phyloP scores from a whole-genome alignment of 2,113 vertebrate genomes.

The crab-eating macaque (Macaca fascicularis) region DNA sequence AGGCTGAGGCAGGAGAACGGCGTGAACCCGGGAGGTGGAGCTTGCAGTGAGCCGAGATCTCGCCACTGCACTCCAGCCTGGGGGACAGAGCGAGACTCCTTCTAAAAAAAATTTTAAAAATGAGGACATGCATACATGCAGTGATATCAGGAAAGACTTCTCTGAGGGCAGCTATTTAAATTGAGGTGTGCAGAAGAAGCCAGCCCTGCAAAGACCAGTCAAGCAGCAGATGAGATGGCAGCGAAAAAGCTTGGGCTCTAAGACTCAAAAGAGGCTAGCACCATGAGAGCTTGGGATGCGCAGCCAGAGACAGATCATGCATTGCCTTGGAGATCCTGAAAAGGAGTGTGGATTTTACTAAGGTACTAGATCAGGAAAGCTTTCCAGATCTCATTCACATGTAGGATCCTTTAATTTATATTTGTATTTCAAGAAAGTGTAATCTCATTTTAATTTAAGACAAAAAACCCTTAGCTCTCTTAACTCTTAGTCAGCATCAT shows the following conservation, averaged over 20 bases:
- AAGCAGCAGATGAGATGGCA: not conserved
- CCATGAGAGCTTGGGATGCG: no score
- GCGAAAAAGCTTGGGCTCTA: not conserved
- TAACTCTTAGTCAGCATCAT: not conserved
- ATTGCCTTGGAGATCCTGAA: not conserved
- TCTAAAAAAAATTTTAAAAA: no score
- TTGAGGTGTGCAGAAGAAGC: not conserved
- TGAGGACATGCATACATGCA: not conserved
- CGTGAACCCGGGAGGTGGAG: no score
- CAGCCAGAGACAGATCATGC: not conserved
- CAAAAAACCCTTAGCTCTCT: not conserved
- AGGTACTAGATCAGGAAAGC: not conserved
- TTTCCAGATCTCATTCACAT: not conserved
- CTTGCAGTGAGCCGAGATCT: no score
- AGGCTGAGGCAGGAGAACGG: no score
- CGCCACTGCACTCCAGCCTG: no score
- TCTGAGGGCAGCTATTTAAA: not conserved
- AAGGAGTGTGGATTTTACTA: not conserved
- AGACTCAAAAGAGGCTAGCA: not conserved
- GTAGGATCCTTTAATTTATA: not conserved
- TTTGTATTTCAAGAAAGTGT: slow-evolving; percentile 16
- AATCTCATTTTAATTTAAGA: not conserved
- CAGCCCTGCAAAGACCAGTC: not conserved
- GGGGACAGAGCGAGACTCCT: no score
- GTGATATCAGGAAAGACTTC: not conserved